phyloP scores from a whole-genome alignment of 2,888 invertebrate genomes.

The Heliconius erato region DNA sequence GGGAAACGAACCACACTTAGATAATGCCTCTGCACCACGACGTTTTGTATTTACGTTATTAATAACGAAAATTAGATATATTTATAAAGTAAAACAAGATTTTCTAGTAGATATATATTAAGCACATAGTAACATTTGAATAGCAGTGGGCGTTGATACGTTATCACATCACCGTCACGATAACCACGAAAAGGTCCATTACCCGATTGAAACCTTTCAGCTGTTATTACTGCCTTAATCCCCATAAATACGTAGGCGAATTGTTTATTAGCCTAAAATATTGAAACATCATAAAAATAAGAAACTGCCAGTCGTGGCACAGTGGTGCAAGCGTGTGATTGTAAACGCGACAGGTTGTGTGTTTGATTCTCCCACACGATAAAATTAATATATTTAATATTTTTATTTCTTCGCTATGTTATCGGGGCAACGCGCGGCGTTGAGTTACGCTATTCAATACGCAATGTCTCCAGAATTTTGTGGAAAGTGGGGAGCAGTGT shows the following conservation, averaged over 20 bases:
- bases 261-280: slow-evolving; percentile 43
- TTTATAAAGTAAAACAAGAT: too few relatives aligned
- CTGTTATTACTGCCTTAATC: slow-evolving; percentile 63
- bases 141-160: slow-evolving; percentile 58
- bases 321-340: too few relatives aligned
- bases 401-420: background rate
- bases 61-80: too few relatives aligned
- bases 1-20: too few relatives aligned
- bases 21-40: too few relatives aligned
- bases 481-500: too few relatives aligned
- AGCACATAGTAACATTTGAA: slow-evolving; percentile 26
- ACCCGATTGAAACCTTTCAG: slow-evolving; percentile 75
- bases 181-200: slow-evolving; percentile 67
- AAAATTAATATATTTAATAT: background rate
- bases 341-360: background rate
- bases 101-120: background rate
- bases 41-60: too few relatives aligned
- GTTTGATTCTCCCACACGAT: background rate
- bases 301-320: too few relatives aligned
- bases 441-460: background rate
- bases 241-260: slow-evolving; percentile 64
- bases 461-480: background rate
- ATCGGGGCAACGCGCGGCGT: background rate
- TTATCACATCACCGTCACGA: slow-evolving; percentile 60
- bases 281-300: background rate